Evolutionary conservation across 1,140 invertebrate species (phyloP), one percentile per base, ranked within the genome.

Genomic region (Nylanderia fulva): DNA sequence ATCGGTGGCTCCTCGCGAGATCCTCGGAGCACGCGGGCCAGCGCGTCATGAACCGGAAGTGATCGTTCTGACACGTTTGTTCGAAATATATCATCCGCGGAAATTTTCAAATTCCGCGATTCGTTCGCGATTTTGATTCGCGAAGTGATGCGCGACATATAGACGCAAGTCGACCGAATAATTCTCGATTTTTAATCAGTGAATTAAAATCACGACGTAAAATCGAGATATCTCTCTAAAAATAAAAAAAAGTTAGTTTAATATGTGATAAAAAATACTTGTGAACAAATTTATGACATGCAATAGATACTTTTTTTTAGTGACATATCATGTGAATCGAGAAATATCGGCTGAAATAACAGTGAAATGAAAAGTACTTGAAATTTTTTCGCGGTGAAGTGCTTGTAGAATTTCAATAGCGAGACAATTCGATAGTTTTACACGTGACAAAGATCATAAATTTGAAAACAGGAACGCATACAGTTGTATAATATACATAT

Each of bases 1-100:
- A 82, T 89, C 76, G 29, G 61, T 48, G 29, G 18, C 45, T 24
- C 18, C 33, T 48, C 27, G n/a, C 63, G 39, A 48, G 60, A 24
- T 52, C 21, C 18, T 74, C 52, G 27, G 69, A 29, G 52, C 11
- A 18, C 48, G 27, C 18, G 42, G 60, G 29, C 29, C 9, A 9
- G 24, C 27, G 15, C 39, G 52, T 18, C 45, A 77, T 29, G 54
- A 39, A 36, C n/a, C 24, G 66, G 27, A 60, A 82, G 52, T 72
- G 61, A 79, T 39, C 21, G 21, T 7, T 45, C 64, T 39, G 21
- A 24, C 21, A 13, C 9, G 42, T 48, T 48, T 18, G 5, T 18
- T 42, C 56, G 18, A 15, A 42, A 61, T 4, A 45, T 15, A 33
- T 39, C n/a, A n/a, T 52, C n/a, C 13, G 21, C 21, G 2, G 24